Conservation (phyloP, 92 coral and sea anemone genomes). For the Heteractis magnifica region DNA sequence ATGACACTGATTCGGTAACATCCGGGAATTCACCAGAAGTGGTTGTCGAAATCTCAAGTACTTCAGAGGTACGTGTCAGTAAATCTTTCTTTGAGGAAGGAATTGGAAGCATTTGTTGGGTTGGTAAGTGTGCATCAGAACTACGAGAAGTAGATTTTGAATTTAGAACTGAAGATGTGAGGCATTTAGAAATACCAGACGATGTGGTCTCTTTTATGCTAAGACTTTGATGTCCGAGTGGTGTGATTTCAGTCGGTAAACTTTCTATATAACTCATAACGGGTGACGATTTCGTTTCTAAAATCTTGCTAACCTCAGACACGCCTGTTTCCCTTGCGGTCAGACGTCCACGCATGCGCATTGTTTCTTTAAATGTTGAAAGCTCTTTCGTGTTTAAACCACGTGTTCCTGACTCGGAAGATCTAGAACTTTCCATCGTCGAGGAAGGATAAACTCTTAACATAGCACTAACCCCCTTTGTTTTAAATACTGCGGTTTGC, state of each 20-base stretch:
- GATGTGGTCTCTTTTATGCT: background rate
- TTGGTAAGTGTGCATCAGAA: background rate
- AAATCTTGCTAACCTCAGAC: background rate
- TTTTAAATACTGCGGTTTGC: background rate
- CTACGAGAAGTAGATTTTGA: background rate
- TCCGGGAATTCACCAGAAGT: conserved; percentile 2
- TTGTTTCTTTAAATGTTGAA: background rate
- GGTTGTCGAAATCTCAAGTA: background rate
- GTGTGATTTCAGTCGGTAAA: background rate
- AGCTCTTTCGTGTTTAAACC: background rate
- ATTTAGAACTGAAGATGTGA: background rate
- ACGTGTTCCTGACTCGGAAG: conserved; percentile 4
- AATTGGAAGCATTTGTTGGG: background rate
- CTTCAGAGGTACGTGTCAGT: background rate
- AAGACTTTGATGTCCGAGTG: background rate
- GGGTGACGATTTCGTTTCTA: background rate
- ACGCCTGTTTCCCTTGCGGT: background rate
- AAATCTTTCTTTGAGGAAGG: background rate
- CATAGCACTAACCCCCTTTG: background rate
- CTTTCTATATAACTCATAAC: background rate
- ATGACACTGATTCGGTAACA: background rate
- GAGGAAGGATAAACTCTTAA: background rate
- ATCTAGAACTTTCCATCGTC: background rate
- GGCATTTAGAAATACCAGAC: background rate
- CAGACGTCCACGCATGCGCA: background rate